Evolutionary conservation across 2,113 vertebrate species (phyloP).

Genomic region (Microcebus lehilahytsara): DNA sequence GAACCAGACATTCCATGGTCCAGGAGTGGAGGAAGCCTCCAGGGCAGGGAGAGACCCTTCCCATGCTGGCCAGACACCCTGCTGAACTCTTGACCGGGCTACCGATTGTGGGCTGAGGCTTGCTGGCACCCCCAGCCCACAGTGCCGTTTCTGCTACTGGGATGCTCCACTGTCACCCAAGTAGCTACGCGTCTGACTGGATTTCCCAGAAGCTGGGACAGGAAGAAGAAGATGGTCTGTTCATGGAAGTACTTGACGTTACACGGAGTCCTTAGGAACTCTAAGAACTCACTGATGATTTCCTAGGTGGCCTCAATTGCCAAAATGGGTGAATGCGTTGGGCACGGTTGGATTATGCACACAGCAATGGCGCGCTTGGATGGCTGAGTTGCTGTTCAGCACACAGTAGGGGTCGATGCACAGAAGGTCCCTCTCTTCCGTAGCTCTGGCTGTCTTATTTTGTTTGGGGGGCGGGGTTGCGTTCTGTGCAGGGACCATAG

Average conservation of each 20-base stretch:
- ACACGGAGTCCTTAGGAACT: not conserved
- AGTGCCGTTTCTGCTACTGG: not conserved
- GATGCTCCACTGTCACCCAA: not conserved
- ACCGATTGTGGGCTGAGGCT: not conserved
- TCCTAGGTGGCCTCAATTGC: not conserved
- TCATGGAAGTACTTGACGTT: not conserved
- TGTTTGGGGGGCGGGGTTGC: not conserved
- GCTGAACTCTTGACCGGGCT: not conserved
- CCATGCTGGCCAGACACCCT: not conserved
- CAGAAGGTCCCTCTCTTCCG: not conserved
- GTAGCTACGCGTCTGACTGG: not conserved
- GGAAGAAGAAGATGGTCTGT: not conserved
- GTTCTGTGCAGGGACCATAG: not conserved
- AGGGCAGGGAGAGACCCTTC: not conserved
- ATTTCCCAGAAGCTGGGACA: not conserved
- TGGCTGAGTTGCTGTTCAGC: not conserved
- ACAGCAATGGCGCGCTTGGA: not conserved
- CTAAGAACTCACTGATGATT: not conserved
- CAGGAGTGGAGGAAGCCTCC: not conserved
- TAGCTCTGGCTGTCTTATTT: not conserved
- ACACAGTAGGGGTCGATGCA: not conserved
- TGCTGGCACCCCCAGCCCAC: not conserved
- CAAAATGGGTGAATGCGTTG: not conserved
- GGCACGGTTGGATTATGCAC: not conserved
- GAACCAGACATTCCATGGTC: not conserved